Base-by-base conservation (phyloP, 1,140 invertebrate species). In the Oncopeltus fasciatus region DNA sequence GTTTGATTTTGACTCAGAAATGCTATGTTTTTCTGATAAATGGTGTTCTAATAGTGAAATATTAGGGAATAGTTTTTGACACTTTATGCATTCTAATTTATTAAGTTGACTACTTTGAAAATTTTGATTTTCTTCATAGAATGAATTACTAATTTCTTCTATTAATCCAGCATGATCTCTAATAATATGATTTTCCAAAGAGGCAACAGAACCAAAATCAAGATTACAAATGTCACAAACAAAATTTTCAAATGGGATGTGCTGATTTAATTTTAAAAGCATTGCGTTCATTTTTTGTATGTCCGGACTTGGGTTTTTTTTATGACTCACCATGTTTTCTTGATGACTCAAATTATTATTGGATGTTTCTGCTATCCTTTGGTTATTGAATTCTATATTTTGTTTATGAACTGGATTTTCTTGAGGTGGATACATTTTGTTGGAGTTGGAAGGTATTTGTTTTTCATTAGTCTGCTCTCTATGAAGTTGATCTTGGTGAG, bases 241-340 rank as follows among this genome's bases (percentile, higher is more conserved):
- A 18, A 62, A 65, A 58, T 66, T 71, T 78, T 83, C 72, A 71
- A 73, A 75, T 0, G 75, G 78, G 64, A 87, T 83, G 29, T 87
- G 73, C 60, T 85, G 85, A 70, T 92, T 93, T 53, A 94, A 72
- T 73, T 94, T 90, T 56, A 89, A 79, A 66, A 95, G 88, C 91
- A 94, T 94, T 0, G 87, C 87, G 72, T 95, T 90, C 20, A 94
- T 74, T 71, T 92, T 92, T 66, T 90, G 84, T 4, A 94, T 74
- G 68, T 92, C 89, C 70, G 53, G n/a, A 24, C 14, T 26, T 2
- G 49, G 26, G 49, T 53, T 53, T 24, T 53, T 53, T 26, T 53
- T 53, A 2, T 18, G 21, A 53, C 49, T 24, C 2, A 16, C 24
- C 1, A 14, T 53, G 21, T 53, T 21, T 53, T 53, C 49, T 27